Evolutionary conservation across 2,888 invertebrate species (phyloP).

Genomic region (Agrochola lychnidis): DNA sequence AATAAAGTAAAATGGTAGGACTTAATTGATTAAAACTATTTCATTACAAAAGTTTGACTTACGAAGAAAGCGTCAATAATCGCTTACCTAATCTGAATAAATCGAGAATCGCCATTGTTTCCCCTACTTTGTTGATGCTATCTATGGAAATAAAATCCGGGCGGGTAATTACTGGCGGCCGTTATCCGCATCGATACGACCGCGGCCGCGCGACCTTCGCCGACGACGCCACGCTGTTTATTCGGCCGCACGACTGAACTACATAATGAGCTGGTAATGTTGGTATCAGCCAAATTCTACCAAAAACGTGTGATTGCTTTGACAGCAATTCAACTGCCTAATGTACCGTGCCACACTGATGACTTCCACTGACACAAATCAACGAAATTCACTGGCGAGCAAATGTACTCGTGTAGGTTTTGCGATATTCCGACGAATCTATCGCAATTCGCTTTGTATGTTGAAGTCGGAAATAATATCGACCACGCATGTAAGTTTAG

Average conservation of each 20-base stretch:
- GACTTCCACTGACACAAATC: conserved; percentile 47
- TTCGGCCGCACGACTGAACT: conserved; percentile 63
- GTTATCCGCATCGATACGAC: conserved; percentile 70
- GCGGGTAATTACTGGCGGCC: conserved; percentile 70
- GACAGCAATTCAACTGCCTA: conserved; percentile 50
- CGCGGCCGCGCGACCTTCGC: conserved; percentile 54
- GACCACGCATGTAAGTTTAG: conserved; percentile 53
- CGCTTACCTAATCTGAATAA: conserved; percentile 72
- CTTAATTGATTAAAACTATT: conserved; percentile 11
- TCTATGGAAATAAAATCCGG: conserved; percentile 75
- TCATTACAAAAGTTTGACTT: conserved; percentile 9
- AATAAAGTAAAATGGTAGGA: background rate
- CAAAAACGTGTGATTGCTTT: conserved; percentile 63
- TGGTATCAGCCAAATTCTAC: conserved; percentile 54
- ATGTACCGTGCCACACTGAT: conserved; percentile 47
- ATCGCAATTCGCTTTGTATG: conserved; percentile 37
- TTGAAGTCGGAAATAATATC: conserved; percentile 56
- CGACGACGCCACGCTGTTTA: conserved; percentile 52
- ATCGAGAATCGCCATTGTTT: conserved; percentile 67
- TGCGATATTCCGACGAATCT: conserved; percentile 19
- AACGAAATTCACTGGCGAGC: conserved; percentile 28
- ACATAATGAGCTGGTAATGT: conserved; percentile 65
- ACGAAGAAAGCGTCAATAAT: conserved; percentile 63
- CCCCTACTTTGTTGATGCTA: conserved; percentile 67
- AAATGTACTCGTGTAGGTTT: conserved; percentile 18